Evolutionary conservation across 2,113 vertebrate species (phyloP).

Genomic region (Scytalopus superciliaris): DNA sequence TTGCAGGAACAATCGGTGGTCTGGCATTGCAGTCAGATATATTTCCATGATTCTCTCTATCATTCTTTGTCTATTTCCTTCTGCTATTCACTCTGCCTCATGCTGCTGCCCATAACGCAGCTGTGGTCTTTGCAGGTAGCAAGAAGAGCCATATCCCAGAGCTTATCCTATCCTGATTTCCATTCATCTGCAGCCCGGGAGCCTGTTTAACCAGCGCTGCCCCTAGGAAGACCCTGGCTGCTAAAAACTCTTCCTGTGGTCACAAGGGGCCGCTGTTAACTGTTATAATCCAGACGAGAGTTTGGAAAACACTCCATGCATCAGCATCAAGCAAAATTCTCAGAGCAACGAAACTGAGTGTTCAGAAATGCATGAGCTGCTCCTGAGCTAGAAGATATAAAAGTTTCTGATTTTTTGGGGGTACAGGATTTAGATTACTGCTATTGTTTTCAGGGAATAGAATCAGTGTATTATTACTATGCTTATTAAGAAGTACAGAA

Average conservation of each 20-base stretch:
- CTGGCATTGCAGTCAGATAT: background rate
- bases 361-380: background rate
- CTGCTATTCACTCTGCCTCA: background rate
- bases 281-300: accelerated
- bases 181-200: accelerated
- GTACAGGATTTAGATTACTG: background rate
- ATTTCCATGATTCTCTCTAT: background rate
- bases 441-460: background rate
- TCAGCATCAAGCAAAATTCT: background rate
- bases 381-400: background rate
- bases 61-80: no score
- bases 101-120: background rate
- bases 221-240: accelerated
- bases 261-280: background rate
- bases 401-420: no score
- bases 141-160: background rate
- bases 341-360: background rate
- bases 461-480: accelerated
- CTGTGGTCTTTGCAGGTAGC: background rate
- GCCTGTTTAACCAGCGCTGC: background rate
- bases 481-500: background rate
- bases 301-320: background rate
- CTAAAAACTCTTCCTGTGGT: accelerated
- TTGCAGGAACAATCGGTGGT: accelerated
- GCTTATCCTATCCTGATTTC: no score